phyloP scores from a whole-genome alignment of 1,140 invertebrate genomes.

The Philaenus spumarius region DNA sequence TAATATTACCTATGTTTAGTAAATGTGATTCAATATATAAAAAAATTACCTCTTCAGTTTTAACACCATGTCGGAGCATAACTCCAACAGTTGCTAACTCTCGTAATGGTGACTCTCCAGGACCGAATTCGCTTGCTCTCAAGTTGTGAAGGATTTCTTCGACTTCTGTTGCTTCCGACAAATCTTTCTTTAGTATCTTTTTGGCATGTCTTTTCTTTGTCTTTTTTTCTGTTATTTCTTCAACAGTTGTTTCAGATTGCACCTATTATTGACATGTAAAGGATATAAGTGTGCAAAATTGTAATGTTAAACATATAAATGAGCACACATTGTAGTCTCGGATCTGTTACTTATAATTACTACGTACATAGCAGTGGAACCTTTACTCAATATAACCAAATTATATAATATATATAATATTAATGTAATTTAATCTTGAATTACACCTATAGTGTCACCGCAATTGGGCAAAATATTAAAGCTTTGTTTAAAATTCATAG shows the following conservation, averaged over 20 bases:
- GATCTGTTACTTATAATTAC: too few species aligned
- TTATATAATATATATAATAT: too few species aligned
- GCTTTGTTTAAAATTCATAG: too few species aligned
- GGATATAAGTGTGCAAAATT: neutral
- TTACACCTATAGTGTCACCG: too few species aligned
- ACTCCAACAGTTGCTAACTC: slow-evolving; percentile 76
- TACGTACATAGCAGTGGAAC: too few species aligned
- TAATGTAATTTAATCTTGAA: too few species aligned
- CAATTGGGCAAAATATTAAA: too few species aligned
- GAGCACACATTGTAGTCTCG: too few species aligned
- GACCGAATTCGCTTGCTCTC: slow-evolving; percentile 68
- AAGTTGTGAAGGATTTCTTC: slow-evolving; percentile 64
- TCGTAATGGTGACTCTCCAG: slow-evolving; percentile 64
- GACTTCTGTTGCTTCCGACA: slow-evolving; percentile 55
- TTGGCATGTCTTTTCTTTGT: slow-evolving; percentile 37
- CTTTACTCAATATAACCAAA: too few species aligned
- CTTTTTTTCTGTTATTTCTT: slow-evolving; percentile 39
- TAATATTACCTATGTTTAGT: too few species aligned
- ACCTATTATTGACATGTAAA: neutral
- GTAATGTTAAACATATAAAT: too few species aligned
- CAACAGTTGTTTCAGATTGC: slow-evolving; percentile 27
- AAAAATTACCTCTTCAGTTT: slow-evolving; percentile 57
- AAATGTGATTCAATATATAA: too few species aligned
- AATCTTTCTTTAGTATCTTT: slow-evolving; percentile 40
- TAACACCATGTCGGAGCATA: slow-evolving; percentile 63